Conservation (phyloP, 2,888 invertebrate species). For the Celastrina argiolus region DNA sequence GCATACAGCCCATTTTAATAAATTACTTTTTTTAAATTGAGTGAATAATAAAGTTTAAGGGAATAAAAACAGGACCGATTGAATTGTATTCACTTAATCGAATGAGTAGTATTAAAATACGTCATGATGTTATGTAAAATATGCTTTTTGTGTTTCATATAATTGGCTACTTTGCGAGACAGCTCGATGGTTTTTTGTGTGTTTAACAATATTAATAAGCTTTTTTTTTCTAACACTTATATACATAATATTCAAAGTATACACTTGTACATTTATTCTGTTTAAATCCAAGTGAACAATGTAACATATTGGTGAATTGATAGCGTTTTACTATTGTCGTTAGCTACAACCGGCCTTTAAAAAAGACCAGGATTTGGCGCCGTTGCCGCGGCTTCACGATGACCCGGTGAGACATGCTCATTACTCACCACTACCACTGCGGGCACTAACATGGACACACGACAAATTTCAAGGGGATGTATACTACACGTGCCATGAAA, state of each 20-base stretch:
- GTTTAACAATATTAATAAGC: neutral
- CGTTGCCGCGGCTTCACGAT: slow-evolving; percentile 15
- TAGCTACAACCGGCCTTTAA: slow-evolving; percentile 22
- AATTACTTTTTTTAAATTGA: neutral
- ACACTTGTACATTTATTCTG: neutral
- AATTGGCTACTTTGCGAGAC: too few species aligned
- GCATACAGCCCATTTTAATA: neutral
- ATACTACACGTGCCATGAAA: too few species aligned
- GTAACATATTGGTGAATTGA: neutral
- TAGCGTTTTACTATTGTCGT: slow-evolving; percentile 19
- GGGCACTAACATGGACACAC: neutral
- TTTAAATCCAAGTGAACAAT: neutral
- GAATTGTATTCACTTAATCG: neutral
- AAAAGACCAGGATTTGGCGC: slow-evolving; percentile 19
- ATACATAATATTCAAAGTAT: neutral
- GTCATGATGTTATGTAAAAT: neutral
- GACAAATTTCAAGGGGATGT: neutral
- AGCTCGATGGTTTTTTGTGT: too few species aligned
- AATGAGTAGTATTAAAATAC: neutral
- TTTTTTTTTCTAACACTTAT: neutral
- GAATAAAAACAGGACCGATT: neutral
- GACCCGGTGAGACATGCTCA: slow-evolving; percentile 17
- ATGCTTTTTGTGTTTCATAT: neutral
- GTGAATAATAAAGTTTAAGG: neutral
- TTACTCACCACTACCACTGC: slow-evolving; percentile 13